phyloP scores from a whole-genome alignment of 2,113 vertebrate genomes.

The Odocoileus virginianus region DNA sequence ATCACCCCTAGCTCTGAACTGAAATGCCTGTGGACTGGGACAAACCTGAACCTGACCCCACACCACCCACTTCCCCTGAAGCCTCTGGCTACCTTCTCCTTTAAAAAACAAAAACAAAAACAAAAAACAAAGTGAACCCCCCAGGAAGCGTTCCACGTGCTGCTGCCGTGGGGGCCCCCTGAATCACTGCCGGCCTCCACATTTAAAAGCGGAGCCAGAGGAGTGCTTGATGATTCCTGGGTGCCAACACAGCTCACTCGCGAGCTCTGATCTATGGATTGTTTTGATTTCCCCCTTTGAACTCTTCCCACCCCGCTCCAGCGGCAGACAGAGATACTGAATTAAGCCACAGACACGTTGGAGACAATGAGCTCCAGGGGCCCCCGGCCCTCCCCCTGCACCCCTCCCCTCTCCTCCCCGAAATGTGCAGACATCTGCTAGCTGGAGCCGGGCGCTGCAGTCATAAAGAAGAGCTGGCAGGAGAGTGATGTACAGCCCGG shows the following conservation, averaged over 20 bases:
- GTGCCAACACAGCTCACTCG: constrained; percentile 56
- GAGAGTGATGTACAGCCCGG: constrained; percentile 75
- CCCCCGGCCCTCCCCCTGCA: constrained; percentile 38
- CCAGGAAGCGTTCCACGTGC: constrained; percentile 47
- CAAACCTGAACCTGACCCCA: constrained; percentile 71
- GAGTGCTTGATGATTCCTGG: constrained; percentile 78
- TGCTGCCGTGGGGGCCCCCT: constrained; percentile 42
- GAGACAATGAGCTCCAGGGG: constrained; percentile 77
- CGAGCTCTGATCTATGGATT: constrained; percentile 73
- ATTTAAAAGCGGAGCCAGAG: constrained; percentile 79
- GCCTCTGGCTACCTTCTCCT: constrained; percentile 44
- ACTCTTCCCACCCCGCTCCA: constrained; percentile 79
- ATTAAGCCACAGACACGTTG: constrained; percentile 82
- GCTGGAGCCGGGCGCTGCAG: constrained; percentile 72
- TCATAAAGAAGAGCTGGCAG: constrained; percentile 77
- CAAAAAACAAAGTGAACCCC: not conserved
- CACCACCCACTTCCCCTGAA: not conserved
- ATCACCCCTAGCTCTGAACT: not conserved
- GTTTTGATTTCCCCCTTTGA: constrained; percentile 86
- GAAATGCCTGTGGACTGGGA: not conserved
- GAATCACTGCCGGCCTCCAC: constrained; percentile 55
- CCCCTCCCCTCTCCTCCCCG: constrained; percentile 36
- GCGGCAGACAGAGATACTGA: constrained; percentile 79
- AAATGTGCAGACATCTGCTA: constrained; percentile 82
- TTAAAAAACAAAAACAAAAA: constrained; percentile 24